Evolutionary conservation across 2,888 invertebrate genomes (phyloP), one percentile per base, ranked within the genome.

Genomic region (Anodontia alba): DNA sequence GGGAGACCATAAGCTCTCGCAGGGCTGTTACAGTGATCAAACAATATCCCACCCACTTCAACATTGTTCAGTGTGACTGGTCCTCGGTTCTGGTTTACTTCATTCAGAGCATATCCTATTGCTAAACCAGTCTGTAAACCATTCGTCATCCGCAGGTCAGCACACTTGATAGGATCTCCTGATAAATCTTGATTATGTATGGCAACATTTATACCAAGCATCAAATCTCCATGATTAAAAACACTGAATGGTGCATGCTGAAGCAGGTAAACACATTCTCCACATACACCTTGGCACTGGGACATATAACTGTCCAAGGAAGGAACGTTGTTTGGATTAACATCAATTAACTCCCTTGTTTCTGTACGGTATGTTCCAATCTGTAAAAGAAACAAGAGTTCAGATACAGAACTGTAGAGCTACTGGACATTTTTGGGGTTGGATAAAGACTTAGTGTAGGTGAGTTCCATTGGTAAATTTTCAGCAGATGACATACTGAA

Each of bases 11-110:
- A 81, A 0, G 91, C 87, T 46, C 90, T 78, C 0, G 86, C 83
- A 15, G 80, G 76, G 62, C 90, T 90, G 76, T 85, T 84, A 72
- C 93, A 93, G 76, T 92, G 91, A 76, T 93, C 93, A 72, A 92
- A 76, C 2, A 88, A 81, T 8, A 93, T 36, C 0, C 87, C 89
- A 10, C 93, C 93, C 15, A 93, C 77, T 3, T 69, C 85, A 8
- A 93, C 83, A 68, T 85, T 81, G 66, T 86, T 87, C 70, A 92
- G 76, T 23, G 70, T 70, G 15, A 91, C 89, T 15, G 91, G 90
- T 12, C 88, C 87, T 7, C 54, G 70, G 20, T 88, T 88, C 23
- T 12, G 81, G 73, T 92, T 93, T 26, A 92, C 85, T 36, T 76
- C 74, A 5, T 90, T 49, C 1, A 93, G 33, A 26, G 93, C 93